These are phyloP conservation scores for Petrocephalus sullivani DNA, from an alignment of 2,797 vertebrate species.

Conservation along the genomic window DNA sequence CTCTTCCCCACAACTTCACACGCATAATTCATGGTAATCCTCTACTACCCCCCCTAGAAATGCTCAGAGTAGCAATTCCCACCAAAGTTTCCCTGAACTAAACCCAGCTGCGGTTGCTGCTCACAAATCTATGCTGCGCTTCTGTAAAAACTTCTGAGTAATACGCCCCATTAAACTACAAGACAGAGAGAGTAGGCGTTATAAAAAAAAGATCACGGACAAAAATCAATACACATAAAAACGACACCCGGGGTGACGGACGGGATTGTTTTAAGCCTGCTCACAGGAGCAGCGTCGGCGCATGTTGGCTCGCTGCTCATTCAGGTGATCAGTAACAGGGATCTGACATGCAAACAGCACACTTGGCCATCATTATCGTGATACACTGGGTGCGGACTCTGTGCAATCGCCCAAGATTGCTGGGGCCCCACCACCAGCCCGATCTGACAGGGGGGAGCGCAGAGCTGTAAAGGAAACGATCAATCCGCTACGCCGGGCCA, in stretches of 20 bases:
- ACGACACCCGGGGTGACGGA: slow-evolving; percentile 26
- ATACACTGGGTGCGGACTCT: background rate
- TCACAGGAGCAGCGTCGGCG: slow-evolving; percentile 32
- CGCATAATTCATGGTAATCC: background rate
- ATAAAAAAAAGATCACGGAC: slow-evolving; percentile 40
- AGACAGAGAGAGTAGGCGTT: slow-evolving; percentile 64
- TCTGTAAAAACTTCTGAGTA: slow-evolving; percentile 72
- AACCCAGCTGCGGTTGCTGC: background rate
- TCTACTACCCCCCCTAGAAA: background rate
- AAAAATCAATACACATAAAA: slow-evolving; percentile 77
- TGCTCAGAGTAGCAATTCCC: background rate
- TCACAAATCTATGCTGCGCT: slow-evolving; percentile 41
- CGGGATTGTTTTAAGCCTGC: background rate
- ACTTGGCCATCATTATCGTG: background rate
- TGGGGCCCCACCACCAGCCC: background rate
- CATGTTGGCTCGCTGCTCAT: background rate
- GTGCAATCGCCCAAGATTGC: background rate
- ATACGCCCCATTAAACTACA: slow-evolving; percentile 67
- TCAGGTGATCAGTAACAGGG: background rate
- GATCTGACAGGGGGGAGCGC: slow-evolving; percentile 40
- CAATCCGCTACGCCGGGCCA: slow-evolving; percentile 78
- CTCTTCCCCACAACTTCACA: background rate
- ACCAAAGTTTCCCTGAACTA: background rate
- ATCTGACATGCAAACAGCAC: background rate
- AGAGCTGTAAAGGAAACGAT: slow-evolving; percentile 70